These are phyloP conservation scores for Sipunculus nudus DNA, from an alignment of 2,888 invertebrate genomes.

Conservation along the genomic window DNA sequence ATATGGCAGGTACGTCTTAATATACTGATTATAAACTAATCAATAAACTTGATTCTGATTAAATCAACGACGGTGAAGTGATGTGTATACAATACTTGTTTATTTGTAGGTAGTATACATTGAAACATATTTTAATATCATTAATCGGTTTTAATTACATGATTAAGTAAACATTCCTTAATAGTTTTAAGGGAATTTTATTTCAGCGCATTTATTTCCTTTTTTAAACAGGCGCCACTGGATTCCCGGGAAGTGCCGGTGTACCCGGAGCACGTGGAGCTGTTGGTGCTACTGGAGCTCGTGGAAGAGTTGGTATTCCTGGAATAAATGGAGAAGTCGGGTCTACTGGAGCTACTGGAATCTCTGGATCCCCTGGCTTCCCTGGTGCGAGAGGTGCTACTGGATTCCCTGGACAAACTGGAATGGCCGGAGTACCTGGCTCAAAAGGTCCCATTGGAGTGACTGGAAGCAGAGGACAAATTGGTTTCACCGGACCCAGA, in stretches of 20 bases:
- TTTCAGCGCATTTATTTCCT: too few relatives aligned
- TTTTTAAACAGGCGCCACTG: not conserved
- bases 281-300: not conserved
- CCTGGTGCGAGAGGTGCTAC: conserved; percentile 10
- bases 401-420: conserved; percentile 6
- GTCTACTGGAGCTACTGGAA: conserved; percentile 10
- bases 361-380: conserved; percentile 4
- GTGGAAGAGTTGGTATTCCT: conserved; percentile 7
- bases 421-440: conserved; percentile 8
- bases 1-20: too few relatives aligned
- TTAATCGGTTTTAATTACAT: too few relatives aligned
- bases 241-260: conserved; percentile 3
- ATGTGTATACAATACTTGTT: too few relatives aligned
- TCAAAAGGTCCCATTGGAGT: not conserved
- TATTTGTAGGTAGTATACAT: too few relatives aligned
- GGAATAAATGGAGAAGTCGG: conserved; percentile 7
- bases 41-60: too few relatives aligned
- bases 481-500: not conserved
- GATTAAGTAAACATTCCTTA: too few relatives aligned
- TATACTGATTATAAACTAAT: too few relatives aligned
- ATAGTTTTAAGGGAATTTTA: too few relatives aligned
- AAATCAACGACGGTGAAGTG: too few relatives aligned
- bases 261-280: not conserved
- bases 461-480: not conserved
- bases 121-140: too few relatives aligned